Conservation (phyloP, 30 jellyfish, hydroid and myxozoan genomes). For the Chrysaora quinquecirrha region DNA sequence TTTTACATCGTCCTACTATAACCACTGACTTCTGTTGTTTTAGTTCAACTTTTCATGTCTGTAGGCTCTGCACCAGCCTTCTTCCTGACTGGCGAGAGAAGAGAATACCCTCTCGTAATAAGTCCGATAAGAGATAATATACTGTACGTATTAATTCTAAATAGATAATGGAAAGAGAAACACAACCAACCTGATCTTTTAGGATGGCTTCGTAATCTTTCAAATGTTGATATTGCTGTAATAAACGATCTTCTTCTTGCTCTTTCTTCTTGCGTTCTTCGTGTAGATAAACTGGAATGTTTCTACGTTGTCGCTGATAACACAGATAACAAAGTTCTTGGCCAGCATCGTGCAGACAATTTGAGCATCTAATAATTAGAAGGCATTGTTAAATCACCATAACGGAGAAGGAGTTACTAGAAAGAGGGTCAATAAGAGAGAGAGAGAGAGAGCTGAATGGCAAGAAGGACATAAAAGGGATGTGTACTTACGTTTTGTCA, state of each 20-base stretch:
- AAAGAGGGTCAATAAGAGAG: no score
- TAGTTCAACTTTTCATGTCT: no score
- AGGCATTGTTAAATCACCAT: not conserved
- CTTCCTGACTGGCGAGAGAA: no score
- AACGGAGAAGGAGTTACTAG: no score
- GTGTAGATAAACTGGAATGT: conserved; percentile 76
- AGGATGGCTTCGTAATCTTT: conserved; percentile 83
- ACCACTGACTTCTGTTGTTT: no score
- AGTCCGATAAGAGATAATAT: no score
- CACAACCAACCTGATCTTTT: conserved; percentile 77
- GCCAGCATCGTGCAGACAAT: conserved; percentile 83
- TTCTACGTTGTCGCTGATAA: conserved; percentile 86
- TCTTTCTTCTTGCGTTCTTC: conserved; percentile 86
- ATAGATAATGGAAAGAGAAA: no score
- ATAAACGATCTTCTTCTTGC: conserved; percentile 82
- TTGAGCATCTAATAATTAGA: conserved; percentile 60
- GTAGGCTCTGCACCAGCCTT: no score
- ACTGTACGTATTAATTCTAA: no score
- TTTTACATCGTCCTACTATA: no score
- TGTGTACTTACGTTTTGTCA: conserved; percentile 53
- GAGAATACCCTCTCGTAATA: no score
- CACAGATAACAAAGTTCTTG: conserved; percentile 94
- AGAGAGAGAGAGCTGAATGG: not conserved
- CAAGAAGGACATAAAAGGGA: not conserved
- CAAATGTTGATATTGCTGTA: conserved; percentile 71